Base-by-base conservation (phyloP, 2,113 vertebrate species). In the Heloderma charlesbogerti region DNA sequence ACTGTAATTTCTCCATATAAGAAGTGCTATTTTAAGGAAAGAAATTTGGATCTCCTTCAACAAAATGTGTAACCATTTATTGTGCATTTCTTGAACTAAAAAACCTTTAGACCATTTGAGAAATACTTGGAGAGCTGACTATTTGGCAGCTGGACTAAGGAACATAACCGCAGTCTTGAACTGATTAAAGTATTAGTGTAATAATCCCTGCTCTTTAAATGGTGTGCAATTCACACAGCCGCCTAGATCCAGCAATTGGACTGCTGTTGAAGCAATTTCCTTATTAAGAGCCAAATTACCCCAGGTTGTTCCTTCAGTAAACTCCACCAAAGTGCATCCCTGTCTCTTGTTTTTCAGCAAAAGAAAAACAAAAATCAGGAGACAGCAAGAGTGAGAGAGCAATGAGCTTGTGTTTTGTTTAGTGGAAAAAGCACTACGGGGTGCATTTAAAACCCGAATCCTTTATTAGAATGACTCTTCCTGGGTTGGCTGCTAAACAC, bases 161-260 rank as follows among this genome's bases (percentile, higher is more conserved):
- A 72, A 89, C 88, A 54, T 89, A 85, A 71, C 34, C 25, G 45
- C 74, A 78, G 66, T 20, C 74, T 90, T 67, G 72, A 78, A 69
- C 34, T 67, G 63, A 81, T 88, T 88, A 69, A 85, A 86, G 43
- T 78, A 85, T 78, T 67, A 69, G 74, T 85, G 75, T 54, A 90
- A 90, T 86, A 78, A 78, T 85, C 81, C 48, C 60, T 79, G 72
- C n/a, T 86, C 60, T 77, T 88, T 90, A 79, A 79, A 67, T 37
- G n/a, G 63, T 79, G 83, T 40, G 25, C 60, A 69, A 79, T 90
- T 79, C 83, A 86, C 40, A 51, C 8, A 40, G 34, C 74, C 7
- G 18, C 83, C 60, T 51, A 40, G 34, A 69, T 66, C n/a, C 45
- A 78, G 48, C 43, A 86, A 43, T 40, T 86, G 83, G 74, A n/a